Conservation (phyloP, 2,113 vertebrate species). For the Corapipo altera region DNA sequence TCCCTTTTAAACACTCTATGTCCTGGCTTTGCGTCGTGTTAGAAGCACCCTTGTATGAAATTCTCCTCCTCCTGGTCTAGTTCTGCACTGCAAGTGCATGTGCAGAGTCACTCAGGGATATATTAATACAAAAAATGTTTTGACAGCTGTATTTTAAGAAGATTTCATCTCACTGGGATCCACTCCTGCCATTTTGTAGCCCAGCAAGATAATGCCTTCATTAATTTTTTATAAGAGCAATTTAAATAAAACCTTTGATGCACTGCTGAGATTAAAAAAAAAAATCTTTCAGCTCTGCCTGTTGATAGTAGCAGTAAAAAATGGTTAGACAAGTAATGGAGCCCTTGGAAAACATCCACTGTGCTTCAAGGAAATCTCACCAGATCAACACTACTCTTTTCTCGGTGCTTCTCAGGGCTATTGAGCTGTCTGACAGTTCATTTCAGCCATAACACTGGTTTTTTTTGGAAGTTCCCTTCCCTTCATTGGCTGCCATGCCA, state of each 20-base stretch:
- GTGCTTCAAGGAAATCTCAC: background rate
- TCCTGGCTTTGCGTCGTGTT: background rate
- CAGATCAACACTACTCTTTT: background rate
- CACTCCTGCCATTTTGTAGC: conserved; percentile 60
- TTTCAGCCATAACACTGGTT: background rate
- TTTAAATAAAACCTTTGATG: conserved; percentile 66
- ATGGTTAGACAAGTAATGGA: conserved; percentile 34
- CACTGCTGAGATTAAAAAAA: conserved; percentile 26
- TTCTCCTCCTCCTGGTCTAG: conserved; percentile 8
- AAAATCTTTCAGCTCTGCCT: conserved; percentile 28
- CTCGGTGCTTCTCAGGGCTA: background rate
- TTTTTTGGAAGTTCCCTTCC: background rate
- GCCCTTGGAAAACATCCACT: conserved; percentile 28
- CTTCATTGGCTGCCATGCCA: background rate
- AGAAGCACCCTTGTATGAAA: background rate
- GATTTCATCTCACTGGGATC: conserved; percentile 60
- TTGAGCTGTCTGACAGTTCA: background rate
- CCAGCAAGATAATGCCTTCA: conserved; percentile 70
- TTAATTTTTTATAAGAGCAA: conserved; percentile 70
- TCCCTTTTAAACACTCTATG: background rate
- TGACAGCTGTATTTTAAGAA: conserved; percentile 70
- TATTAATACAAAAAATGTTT: conserved; percentile 45
- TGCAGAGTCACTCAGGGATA: conserved; percentile 13
- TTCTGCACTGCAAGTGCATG: background rate
- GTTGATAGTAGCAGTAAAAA: conserved; percentile 46